These are phyloP conservation scores for Hiodon alosoides DNA, from an alignment of 2,113 vertebrate species.

Conservation along the genomic window DNA sequence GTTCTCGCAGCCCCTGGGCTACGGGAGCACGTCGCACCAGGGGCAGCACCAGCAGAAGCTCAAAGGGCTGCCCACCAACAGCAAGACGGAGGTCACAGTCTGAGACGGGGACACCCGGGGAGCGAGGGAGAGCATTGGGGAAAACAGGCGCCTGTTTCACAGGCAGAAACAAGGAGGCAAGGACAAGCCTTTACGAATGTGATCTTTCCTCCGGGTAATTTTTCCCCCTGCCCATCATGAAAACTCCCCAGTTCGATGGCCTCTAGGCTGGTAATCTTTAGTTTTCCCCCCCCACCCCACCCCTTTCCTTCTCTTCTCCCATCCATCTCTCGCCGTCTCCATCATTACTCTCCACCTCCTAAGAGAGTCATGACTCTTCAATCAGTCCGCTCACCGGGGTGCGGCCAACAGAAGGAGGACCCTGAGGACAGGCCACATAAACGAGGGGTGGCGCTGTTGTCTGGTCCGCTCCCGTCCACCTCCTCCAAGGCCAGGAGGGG, in stretches of 20 bases:
- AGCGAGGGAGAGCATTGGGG: neutral
- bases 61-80: conserved; percentile 81
- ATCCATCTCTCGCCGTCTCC: neutral
- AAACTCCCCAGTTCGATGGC: neutral
- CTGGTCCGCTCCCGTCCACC: conserved; percentile 52
- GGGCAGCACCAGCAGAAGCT: conserved; percentile 59
- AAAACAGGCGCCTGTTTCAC: neutral
- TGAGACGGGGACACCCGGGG: conserved; percentile 46
- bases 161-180: neutral
- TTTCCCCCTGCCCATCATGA: neutral
- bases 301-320: conserved; percentile 19
- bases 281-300: conserved; percentile 26
- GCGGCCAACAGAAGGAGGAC: conserved; percentile 16
- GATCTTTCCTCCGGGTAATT: neutral
- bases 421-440: conserved; percentile 36
- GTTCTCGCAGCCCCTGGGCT: conserved; percentile 67
- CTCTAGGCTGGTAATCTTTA: conserved; percentile 12
- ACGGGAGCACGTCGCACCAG: conserved; percentile 57
- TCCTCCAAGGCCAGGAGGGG: conserved; percentile 36
- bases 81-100: conserved; percentile 95
- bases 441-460: conserved; percentile 49
- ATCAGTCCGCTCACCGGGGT: conserved; percentile 19
- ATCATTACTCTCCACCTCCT: neutral
- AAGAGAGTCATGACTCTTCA: neutral
- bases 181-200: neutral